Percentiles rank a stretch among this genome's conserved stretches.
phyloP scores from a whole-genome alignment of 2,888 invertebrate species.

The Pachymerium ferrugineum region DNA sequence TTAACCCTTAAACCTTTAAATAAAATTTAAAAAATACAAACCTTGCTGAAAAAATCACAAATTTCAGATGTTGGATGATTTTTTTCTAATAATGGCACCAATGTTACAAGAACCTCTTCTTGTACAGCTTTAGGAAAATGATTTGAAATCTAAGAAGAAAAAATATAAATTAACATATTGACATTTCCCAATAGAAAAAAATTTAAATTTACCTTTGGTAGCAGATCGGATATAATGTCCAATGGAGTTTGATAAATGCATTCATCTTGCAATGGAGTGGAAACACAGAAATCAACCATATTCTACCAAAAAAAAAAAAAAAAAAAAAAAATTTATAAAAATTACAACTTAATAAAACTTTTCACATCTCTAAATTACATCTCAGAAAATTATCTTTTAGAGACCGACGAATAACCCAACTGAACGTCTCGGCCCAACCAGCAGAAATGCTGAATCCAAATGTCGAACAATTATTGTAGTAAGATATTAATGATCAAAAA shows the following conservation, averaged over 20 bases:
- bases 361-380: too few relatives aligned
- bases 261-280: constrained; percentile 70
- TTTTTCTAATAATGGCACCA: constrained; percentile 64
- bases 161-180: constrained; percentile 31
- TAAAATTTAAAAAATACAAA: constrained; percentile 37
- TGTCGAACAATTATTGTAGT: too few relatives aligned
- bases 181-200: not conserved
- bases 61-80: constrained; percentile 58
- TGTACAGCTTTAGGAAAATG: constrained; percentile 44
- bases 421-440: too few relatives aligned
- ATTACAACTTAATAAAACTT: constrained; percentile 21
- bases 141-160: constrained; percentile 5
- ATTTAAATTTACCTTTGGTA: constrained; percentile 51
- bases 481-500: too few relatives aligned
- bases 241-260: constrained; percentile 65
- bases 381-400: too few relatives aligned
- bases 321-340: constrained; percentile 1
- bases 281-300: constrained; percentile 68
- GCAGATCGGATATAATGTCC: constrained; percentile 64
- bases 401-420: too few relatives aligned
- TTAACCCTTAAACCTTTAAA: not conserved
- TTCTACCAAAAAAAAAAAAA: constrained; percentile 52
- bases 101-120: constrained; percentile 50
- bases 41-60: constrained; percentile 56
- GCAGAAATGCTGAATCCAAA: too few relatives aligned